Percentiles rank a stretch among this genome's conserved stretches.
Evolutionary conservation across 2,888 invertebrate species (phyloP).

Genomic region (Agrochola lota): DNA sequence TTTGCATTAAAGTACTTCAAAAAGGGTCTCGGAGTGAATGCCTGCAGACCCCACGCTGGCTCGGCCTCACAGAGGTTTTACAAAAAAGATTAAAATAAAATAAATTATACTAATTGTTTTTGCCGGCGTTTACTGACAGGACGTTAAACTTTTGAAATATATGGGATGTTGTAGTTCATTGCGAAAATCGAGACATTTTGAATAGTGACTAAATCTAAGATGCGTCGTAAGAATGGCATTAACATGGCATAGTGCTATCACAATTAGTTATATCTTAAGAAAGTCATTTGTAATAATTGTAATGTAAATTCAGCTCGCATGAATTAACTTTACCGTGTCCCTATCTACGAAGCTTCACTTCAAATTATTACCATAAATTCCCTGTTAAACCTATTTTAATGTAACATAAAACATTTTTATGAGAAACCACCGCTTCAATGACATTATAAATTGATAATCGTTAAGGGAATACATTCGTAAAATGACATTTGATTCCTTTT

Average conservation of each 20-base stretch:
- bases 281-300: not conserved
- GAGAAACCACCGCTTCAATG: constrained; percentile 69
- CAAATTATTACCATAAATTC: constrained; percentile 44
- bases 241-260: not conserved
- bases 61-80: constrained; percentile 43
- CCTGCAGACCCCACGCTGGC: constrained; percentile 62
- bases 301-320: constrained; percentile 6
- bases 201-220: not conserved
- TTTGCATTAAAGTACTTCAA: constrained; percentile 60
- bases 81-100: constrained; percentile 55
- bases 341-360: constrained; percentile 24
- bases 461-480: constrained; percentile 79
- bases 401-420: constrained; percentile 71
- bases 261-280: not conserved
- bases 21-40: constrained; percentile 46
- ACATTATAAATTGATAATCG: constrained; percentile 78
- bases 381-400: constrained; percentile 54
- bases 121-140: constrained; percentile 41
- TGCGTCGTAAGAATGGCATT: not conserved
- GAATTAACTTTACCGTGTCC: constrained; percentile 16
- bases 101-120: constrained; percentile 63
- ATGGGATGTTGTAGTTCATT: constrained; percentile 30
- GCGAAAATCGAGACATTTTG: constrained; percentile 10
- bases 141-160: constrained; percentile 48
- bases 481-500: constrained; percentile 89